Percentiles rank a stretch among this genome's conserved stretches.
These are phyloP conservation scores for Hydrolagus colliei DNA, from an alignment of 2,797 vertebrate genomes.

Conservation along the genomic window DNA sequence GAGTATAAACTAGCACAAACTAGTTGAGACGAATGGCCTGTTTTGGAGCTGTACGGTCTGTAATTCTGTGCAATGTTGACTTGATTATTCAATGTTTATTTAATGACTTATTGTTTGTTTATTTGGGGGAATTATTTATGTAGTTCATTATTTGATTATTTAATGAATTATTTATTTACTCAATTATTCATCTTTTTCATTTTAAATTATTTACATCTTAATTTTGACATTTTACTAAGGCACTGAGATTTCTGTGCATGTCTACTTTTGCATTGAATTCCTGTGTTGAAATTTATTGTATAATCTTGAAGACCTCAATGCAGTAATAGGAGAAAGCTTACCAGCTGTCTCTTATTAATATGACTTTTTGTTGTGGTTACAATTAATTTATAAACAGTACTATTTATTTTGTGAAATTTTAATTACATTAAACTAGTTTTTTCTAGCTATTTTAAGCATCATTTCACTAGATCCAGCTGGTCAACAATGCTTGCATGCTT, in stretches of 20 bases:
- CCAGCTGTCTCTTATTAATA: neutral
- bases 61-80: neutral
- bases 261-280: conserved; percentile 5
- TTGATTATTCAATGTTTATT: conserved; percentile 51
- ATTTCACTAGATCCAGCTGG: neutral
- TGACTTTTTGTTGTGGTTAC: neutral
- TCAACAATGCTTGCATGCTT: neutral
- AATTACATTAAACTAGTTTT: neutral
- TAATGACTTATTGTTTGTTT: conserved; percentile 71
- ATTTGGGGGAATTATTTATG: conserved; percentile 88
- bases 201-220: conserved; percentile 98
- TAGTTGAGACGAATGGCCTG: too few species aligned
- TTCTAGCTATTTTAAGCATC: neutral
- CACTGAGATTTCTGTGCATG: neutral
- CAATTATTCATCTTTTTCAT: conserved; percentile 98
- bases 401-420: neutral
- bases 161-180: conserved; percentile 99
- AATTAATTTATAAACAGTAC: neutral
- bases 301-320: neutral
- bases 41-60: neutral
- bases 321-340: neutral
- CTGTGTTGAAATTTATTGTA: neutral
- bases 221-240: conserved; percentile 79
- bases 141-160: conserved; percentile 98
- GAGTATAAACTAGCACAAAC: neutral